Conservation (phyloP, 2,888 invertebrate species). For the Allolobophora icterica region DNA sequence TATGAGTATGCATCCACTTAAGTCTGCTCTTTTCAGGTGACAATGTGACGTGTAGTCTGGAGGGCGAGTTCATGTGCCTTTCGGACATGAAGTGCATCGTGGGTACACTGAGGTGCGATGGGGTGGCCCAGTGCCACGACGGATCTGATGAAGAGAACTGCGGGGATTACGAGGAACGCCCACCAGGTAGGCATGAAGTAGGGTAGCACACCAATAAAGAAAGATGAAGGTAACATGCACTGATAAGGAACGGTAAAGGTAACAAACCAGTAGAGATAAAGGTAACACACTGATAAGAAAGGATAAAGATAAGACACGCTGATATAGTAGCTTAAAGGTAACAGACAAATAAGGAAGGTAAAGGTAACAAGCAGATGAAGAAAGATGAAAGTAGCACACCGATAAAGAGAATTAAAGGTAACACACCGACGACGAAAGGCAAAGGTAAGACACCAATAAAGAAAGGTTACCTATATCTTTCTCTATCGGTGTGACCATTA, state of each 20-base stretch:
- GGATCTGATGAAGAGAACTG: constrained; percentile 23
- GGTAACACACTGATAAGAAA: neutral
- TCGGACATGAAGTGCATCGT: constrained; percentile 26
- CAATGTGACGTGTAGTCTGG: constrained; percentile 15
- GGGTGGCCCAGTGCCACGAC: constrained; percentile 32
- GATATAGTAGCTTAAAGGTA: too few relatives aligned
- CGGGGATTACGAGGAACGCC: neutral
- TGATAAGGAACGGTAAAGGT: neutral
- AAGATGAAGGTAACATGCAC: too few relatives aligned
- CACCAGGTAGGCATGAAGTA: neutral
- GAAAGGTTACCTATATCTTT: neutral
- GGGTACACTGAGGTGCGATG: constrained; percentile 25
- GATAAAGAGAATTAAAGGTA: neutral
- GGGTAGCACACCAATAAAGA: neutral
- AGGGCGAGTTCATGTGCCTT: constrained; percentile 26
- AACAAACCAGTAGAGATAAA: neutral
- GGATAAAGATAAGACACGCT: too few relatives aligned
- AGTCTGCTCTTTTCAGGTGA: neutral
- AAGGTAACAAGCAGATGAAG: neutral
- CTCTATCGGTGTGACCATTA: too few relatives aligned
- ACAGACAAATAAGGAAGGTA: too few relatives aligned
- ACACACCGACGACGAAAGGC: neutral
- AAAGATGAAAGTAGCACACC: too few relatives aligned
- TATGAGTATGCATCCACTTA: too few relatives aligned
- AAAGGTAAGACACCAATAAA: neutral